phyloP scores from a whole-genome alignment of 1,140 invertebrate genomes.

The Lordiphosa clarofinis region DNA sequence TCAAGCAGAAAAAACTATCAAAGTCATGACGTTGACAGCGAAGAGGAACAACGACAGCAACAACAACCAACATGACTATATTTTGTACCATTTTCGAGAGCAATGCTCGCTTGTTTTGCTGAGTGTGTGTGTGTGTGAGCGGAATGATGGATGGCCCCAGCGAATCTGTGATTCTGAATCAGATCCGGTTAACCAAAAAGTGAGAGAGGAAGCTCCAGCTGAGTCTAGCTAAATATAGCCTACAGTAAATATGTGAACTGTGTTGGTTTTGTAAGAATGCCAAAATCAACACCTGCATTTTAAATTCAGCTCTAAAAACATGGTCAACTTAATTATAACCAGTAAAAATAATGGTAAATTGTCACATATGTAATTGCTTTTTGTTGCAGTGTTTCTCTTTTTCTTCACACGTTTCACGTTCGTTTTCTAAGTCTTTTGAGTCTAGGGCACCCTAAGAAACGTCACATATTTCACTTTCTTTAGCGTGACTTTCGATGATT shows the following conservation, averaged over 20 bases:
- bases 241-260: constrained; percentile 24
- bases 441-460: constrained; percentile 16
- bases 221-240: constrained; percentile 26
- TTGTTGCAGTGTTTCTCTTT: constrained; percentile 6
- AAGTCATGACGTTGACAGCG: constrained; percentile 43
- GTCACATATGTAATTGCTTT: constrained; percentile 23
- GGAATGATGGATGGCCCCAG: constrained; percentile 50
- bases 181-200: constrained; percentile 71
- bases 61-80: constrained; percentile 45
- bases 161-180: constrained; percentile 55
- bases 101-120: constrained; percentile 39
- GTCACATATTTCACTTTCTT: constrained; percentile 51
- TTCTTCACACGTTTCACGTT: constrained; percentile 49
- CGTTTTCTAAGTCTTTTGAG: constrained; percentile 64
- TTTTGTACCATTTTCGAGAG: constrained; percentile 67
- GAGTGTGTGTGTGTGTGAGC: constrained; percentile 22
- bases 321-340: background rate
- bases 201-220: constrained; percentile 53
- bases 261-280: constrained; percentile 58
- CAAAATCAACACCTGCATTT: constrained; percentile 26
- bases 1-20: constrained; percentile 19
- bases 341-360: constrained; percentile 29
- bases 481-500: constrained; percentile 48
- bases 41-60: constrained; percentile 22
- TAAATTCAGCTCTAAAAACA: background rate